Evolutionary conservation across 2,797 vertebrate species (phyloP).

Genomic region (Sebastes iracundus): DNA sequence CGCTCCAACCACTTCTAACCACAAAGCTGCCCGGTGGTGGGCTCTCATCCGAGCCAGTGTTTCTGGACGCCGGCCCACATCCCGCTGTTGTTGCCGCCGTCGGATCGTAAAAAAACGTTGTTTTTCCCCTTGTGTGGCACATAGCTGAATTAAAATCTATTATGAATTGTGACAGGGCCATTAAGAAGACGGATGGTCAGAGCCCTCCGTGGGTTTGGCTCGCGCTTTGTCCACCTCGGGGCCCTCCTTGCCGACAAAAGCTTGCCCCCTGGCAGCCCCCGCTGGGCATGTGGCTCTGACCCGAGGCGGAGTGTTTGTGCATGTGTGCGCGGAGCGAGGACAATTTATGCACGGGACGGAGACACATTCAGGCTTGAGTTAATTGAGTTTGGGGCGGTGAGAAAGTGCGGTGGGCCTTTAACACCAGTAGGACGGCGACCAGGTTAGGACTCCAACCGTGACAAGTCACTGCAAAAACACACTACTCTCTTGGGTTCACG

Average conservation of each 20-base stretch:
- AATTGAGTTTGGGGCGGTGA: conserved; percentile 7
- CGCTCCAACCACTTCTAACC: background rate
- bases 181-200: conserved; percentile 74
- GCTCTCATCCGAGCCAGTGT: background rate
- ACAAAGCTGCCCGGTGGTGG: background rate
- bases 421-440: background rate
- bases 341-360: background rate
- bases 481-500: conserved; percentile 31
- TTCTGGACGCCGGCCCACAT: conserved; percentile 51
- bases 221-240: conserved; percentile 57
- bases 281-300: conserved; percentile 34
- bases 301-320: conserved; percentile 13
- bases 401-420: background rate
- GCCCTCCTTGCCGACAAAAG: conserved; percentile 43
- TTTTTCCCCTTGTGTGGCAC: conserved; percentile 43
- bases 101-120: conserved; percentile 28
- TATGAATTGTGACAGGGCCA: conserved; percentile 75
- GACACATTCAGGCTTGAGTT: background rate
- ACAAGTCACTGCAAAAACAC: background rate
- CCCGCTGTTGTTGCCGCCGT: conserved; percentile 6
- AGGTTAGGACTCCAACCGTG: background rate
- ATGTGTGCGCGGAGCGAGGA: background rate
- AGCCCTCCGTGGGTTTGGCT: conserved; percentile 48
- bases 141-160: conserved; percentile 77
- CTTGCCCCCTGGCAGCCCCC: conserved; percentile 46